Percentiles rank a stretch among this genome's conserved stretches.
phyloP scores from a whole-genome alignment of 1,140 invertebrate genomes.

The Charaxes varanes region DNA sequence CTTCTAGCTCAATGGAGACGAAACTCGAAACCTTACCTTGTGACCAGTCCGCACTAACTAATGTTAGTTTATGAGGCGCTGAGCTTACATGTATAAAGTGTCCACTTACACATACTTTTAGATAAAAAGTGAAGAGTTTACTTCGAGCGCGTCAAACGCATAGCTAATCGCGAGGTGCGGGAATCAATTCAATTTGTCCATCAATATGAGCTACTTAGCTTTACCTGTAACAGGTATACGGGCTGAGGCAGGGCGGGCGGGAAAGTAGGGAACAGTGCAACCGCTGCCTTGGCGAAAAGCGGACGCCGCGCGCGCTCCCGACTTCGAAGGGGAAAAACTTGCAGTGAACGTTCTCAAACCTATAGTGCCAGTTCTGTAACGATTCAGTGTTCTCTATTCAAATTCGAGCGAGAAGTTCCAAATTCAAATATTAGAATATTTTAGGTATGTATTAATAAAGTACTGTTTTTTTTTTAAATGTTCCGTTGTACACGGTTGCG shows the following conservation, averaged over 20 bases:
- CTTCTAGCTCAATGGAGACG: too few relatives aligned
- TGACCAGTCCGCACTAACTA: too few relatives aligned
- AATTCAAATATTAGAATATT: conserved; percentile 5
- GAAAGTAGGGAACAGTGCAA: conserved; percentile 39
- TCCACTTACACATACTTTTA: too few relatives aligned
- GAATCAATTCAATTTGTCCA: conserved; percentile 59
- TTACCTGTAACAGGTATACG: conserved; percentile 60
- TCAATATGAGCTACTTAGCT: conserved; percentile 63
- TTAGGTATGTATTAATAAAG: conserved; percentile 14
- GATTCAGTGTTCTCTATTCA: conserved; percentile 16
- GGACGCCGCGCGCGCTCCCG: conserved; percentile 33
- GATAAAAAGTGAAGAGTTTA: conserved; percentile 1
- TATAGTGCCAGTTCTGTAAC: conserved; percentile 32
- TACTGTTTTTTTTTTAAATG: neutral
- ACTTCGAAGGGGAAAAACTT: conserved; percentile 21
- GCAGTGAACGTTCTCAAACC: conserved; percentile 25
- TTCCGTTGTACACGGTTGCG: neutral
- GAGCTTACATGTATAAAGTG: too few relatives aligned
- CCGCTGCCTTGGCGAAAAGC: conserved; percentile 27
- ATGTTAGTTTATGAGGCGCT: too few relatives aligned
- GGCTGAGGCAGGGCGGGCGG: conserved; percentile 39
- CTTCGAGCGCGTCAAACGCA: conserved; percentile 7
- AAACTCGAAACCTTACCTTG: too few relatives aligned
- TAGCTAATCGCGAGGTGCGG: conserved; percentile 22
- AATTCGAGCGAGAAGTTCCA: too few relatives aligned